These are phyloP conservation scores for Tachina grossa DNA, from an alignment of 2,888 invertebrate species.

Conservation along the genomic window DNA sequence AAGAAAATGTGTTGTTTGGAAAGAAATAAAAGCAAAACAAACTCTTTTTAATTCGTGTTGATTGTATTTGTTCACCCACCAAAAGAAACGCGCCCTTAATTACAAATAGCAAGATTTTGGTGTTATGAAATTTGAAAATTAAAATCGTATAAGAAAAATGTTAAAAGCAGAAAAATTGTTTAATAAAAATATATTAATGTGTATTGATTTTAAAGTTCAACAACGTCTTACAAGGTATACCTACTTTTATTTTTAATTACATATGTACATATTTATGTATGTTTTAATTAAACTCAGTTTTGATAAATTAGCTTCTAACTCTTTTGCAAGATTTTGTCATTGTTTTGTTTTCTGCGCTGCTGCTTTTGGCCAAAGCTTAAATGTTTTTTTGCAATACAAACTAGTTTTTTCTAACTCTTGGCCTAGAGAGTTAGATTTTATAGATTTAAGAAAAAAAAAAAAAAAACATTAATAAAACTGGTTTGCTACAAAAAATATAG, in stretches of 20 bases:
- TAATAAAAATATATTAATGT: neutral
- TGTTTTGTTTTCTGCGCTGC: neutral
- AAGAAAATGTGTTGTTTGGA: constrained; percentile 37
- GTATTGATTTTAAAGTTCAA: neutral
- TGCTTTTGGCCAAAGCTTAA: constrained; percentile 41
- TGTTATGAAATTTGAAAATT: constrained; percentile 12
- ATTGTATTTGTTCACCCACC: neutral
- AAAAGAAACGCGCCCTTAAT: constrained; percentile 6
- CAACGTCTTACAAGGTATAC: neutral
- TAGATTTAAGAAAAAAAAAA: neutral
- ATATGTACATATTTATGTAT: neutral
- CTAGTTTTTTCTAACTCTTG: constrained; percentile 67
- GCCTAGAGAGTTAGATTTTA: constrained; percentile 68
- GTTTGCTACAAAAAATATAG: constrained; percentile 49
- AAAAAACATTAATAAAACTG: constrained; percentile 47
- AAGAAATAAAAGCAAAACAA: constrained; percentile 49
- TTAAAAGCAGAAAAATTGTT: neutral
- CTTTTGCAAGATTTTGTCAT: neutral
- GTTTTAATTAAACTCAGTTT: neutral
- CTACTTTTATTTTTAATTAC: neutral
- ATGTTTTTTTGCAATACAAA: constrained; percentile 58
- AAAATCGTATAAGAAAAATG: neutral
- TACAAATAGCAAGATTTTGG: constrained; percentile 9
- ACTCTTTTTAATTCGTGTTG: constrained; percentile 4
- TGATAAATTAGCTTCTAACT: neutral